A percentile compares a stretch with the other conserved stretches of the same genome.
phyloP scores from a whole-genome alignment of 2,797 vertebrate species.

The Diglossa cyanea region DNA sequence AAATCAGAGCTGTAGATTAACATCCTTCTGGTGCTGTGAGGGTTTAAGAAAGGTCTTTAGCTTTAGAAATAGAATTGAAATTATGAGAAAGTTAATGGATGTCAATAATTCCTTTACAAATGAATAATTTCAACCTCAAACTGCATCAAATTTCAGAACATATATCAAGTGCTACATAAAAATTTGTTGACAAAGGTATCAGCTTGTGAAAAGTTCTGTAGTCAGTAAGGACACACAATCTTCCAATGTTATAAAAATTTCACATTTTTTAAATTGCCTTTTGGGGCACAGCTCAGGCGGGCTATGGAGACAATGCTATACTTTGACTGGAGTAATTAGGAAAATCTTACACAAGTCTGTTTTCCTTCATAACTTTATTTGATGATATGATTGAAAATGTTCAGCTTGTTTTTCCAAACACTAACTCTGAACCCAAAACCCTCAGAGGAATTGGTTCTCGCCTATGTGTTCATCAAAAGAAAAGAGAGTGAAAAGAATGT shows the following conservation, averaged over 20 bases:
- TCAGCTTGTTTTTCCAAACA: neutral
- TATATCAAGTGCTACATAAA: neutral
- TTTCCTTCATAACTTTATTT: neutral
- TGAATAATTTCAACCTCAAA: neutral
- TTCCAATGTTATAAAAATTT: neutral
- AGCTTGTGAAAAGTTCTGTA: neutral
- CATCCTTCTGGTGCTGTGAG: neutral
- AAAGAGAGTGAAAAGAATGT: neutral
- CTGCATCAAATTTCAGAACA: neutral
- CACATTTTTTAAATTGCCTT: neutral
- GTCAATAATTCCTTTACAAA: neutral
- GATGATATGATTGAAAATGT: neutral
- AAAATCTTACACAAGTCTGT: neutral
- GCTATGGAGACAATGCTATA: neutral
- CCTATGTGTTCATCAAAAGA: neutral
- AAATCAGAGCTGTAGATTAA: neutral
- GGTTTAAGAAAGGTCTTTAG: neutral
- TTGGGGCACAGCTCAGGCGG: neutral
- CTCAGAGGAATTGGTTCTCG: neutral
- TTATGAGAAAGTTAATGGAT: neutral
- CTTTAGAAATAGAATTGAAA: neutral
- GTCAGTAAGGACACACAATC: neutral
- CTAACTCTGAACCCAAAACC: neutral
- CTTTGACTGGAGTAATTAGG: neutral
- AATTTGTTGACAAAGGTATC: accelerated